Base-by-base conservation (phyloP, 2,888 invertebrate genomes). In the Drosophila putrida region DNA sequence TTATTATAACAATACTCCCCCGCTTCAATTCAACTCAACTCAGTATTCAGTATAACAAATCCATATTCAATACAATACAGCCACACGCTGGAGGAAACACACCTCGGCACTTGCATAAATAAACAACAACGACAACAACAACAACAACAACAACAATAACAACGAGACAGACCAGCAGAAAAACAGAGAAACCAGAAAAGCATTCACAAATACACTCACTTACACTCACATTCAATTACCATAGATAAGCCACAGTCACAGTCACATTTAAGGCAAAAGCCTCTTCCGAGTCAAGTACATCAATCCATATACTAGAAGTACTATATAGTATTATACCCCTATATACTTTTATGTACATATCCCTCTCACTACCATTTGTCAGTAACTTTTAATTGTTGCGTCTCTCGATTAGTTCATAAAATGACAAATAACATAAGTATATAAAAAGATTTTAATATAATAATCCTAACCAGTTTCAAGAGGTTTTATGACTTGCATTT, bases 1-100 rank as follows among this genome's bases (percentile, higher is more conserved):
- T 83, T 83, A 85, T 88, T 88, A 77, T 82, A 88, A 71, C 75
- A 61, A 77, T 36, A 13, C 61, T 31, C 66, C 67, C 67, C 67
- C 28, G 38, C 47, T 25, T 31, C 36, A 39, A 9, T 58, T 38
- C n/a, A n/a, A n/a, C n/a, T n/a, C n/a, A n/a, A n/a, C n/a, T n/a
- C n/a, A n/a, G n/a, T n/a, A n/a, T n/a, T n/a, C 25, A 39, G 57
- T 31, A 43, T 25, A 43, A 41, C 67, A 4, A 25, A 46, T 43
- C 57, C 43, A 41, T 59, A 38, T 49, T 28, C 55, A 51, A 64
- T 49, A 55, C 63, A 57, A 57, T 63, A 3, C 20, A 3, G 63
- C 51, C 51, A 44, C 62, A 64, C 47, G 55, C 74, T 61, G 20
- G 0, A 5, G 58, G 35, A 57, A 46, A 58, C 69, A 67, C 77